Percentiles rank a stretch among this genome's conserved stretches.
These are phyloP conservation scores for Polypedilum vanderplanki DNA, from an alignment of 1,140 invertebrate genomes.

Conservation along the genomic window DNA sequence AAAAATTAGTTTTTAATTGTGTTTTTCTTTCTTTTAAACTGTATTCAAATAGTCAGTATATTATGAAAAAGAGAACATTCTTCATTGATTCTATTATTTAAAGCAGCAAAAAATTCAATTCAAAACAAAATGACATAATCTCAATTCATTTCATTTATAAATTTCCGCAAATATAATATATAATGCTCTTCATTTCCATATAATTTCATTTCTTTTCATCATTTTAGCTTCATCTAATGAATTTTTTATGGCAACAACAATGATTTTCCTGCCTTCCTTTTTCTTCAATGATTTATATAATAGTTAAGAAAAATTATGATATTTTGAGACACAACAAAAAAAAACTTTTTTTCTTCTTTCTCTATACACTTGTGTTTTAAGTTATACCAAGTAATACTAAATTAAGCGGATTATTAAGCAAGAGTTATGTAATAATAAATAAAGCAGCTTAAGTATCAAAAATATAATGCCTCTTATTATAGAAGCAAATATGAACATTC, in stretches of 20 bases:
- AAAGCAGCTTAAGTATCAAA: constrained; percentile 1
- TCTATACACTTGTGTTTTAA: neutral
- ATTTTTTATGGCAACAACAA: constrained; percentile 4
- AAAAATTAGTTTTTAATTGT: too few relatives aligned
- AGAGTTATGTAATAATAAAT: constrained; percentile 15
- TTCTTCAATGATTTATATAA: neutral
- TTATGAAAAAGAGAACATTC: too few relatives aligned
- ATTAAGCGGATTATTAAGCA: neutral
- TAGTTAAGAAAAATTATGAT: neutral
- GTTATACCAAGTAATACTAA: neutral
- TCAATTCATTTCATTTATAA: too few relatives aligned
- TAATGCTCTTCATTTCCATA: too few relatives aligned
- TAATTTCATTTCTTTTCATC: too few relatives aligned
- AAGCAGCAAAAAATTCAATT: too few relatives aligned
- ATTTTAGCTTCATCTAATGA: too few relatives aligned
- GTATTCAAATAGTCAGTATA: too few relatives aligned
- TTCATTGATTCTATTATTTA: too few relatives aligned
- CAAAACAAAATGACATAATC: too few relatives aligned
- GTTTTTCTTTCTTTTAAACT: too few relatives aligned
- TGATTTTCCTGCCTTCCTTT: neutral
- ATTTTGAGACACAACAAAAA: neutral
- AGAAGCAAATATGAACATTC: neutral
- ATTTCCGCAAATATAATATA: too few relatives aligned
- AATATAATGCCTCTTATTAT: neutral
- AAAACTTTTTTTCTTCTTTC: neutral